Conservation (phyloP, 2,113 vertebrate species). For the Loxodonta africana region DNA sequence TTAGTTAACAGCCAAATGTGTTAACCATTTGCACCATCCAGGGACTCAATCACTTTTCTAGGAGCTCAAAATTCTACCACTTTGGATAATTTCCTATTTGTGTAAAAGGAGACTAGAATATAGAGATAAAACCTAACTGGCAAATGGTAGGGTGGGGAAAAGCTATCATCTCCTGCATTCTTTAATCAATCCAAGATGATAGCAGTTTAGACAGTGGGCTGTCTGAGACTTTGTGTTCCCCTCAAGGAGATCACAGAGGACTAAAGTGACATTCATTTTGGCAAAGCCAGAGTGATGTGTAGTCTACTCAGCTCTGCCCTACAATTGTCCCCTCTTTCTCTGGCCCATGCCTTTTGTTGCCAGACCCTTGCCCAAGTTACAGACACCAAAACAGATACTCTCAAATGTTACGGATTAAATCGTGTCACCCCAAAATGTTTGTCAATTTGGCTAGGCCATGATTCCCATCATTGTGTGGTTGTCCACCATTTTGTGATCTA, state of each 20-base stretch:
- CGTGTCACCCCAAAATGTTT: too few species aligned
- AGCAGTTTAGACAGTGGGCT: not conserved
- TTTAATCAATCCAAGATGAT: not conserved
- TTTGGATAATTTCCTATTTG: slow-evolving; percentile 14
- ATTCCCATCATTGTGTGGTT: too few species aligned
- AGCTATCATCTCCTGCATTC: not conserved
- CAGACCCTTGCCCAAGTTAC: not conserved
- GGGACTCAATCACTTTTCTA: not conserved
- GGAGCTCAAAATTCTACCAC: not conserved
- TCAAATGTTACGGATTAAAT: too few species aligned
- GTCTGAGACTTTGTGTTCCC: not conserved
- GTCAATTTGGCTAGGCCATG: too few species aligned
- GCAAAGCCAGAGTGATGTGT: not conserved
- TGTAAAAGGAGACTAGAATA: not conserved
- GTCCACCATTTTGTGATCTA: too few species aligned
- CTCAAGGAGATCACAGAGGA: not conserved
- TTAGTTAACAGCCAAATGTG: not conserved
- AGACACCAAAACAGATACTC: not conserved
- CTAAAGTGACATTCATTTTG: not conserved
- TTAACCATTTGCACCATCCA: not conserved
- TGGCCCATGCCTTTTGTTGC: not conserved
- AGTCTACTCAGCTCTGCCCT: not conserved
- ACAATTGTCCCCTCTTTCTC: not conserved
- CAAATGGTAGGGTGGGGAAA: not conserved
- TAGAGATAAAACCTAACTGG: not conserved